Conservation (phyloP, 2,113 vertebrate species). For the Ia io region DNA sequence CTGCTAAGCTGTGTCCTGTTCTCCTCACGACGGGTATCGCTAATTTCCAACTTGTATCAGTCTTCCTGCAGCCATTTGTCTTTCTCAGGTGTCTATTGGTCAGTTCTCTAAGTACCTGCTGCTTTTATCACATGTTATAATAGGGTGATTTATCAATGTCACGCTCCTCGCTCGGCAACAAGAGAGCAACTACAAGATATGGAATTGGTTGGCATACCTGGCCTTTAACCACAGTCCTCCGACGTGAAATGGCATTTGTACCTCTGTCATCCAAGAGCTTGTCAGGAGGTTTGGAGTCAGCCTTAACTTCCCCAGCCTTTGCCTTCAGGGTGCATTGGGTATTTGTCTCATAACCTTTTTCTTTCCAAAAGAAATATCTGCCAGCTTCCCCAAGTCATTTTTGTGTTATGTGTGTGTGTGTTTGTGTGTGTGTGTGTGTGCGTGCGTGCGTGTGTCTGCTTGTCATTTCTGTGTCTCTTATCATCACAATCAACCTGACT, state of each 20-base stretch:
- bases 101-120: conserved; percentile 63
- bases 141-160: conserved; percentile 72
- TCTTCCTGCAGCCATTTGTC: conserved; percentile 50
- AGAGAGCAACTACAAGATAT: conserved; percentile 37
- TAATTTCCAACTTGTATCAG: background rate
- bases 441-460: background rate
- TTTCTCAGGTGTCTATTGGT: conserved; percentile 43
- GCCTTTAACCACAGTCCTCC: background rate
- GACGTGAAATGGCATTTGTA: conserved; percentile 42
- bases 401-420: background rate
- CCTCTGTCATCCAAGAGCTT: background rate
- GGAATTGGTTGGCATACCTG: background rate
- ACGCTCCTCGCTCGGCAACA: conserved; percentile 12
- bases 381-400: background rate
- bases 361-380: background rate
- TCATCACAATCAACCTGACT: background rate
- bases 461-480: background rate
- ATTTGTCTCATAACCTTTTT: conserved; percentile 28
- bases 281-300: conserved; percentile 27
- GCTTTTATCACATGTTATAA: conserved; percentile 69
- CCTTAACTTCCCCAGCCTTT: conserved; percentile 21
- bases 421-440: background rate
- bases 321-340: conserved; percentile 43
- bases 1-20: background rate
- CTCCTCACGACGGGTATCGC: background rate